Evolutionary conservation across 1,140 invertebrate genomes (phyloP).

Genomic region (Bombus impatiens): DNA sequence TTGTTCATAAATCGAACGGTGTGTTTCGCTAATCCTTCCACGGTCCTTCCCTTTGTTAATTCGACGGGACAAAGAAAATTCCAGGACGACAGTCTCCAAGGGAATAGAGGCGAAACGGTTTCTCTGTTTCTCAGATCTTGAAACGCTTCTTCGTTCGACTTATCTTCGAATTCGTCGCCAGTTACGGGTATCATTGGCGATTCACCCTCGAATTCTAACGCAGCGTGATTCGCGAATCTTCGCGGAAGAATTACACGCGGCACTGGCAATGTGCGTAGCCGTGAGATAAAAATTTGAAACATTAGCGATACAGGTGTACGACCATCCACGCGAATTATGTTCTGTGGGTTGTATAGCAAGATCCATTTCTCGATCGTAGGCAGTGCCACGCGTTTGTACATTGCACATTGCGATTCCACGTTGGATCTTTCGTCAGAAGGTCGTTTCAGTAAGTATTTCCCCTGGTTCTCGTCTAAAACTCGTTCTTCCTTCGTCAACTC

Average conservation of each 20-base stretch:
- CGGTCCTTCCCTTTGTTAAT: constrained; percentile 79
- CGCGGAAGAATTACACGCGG: constrained; percentile 78
- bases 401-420: constrained; percentile 33
- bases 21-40: constrained; percentile 80
- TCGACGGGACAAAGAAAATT: constrained; percentile 84
- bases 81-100: constrained; percentile 82
- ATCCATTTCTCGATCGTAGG: constrained; percentile 81
- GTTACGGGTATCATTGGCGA: not conserved
- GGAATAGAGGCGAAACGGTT: constrained; percentile 69
- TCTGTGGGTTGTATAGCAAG: constrained; percentile 81
- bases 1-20: constrained; percentile 84
- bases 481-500: not conserved
- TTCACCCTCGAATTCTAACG: constrained; percentile 32
- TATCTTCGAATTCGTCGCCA: constrained; percentile 42
- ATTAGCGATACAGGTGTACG: constrained; percentile 78
- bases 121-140: constrained; percentile 63
- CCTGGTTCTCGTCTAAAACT: not conserved
- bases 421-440: constrained; percentile 25
- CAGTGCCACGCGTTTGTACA: constrained; percentile 70
- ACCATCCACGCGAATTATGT: constrained; percentile 84
- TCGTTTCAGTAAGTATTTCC: constrained; percentile 29
- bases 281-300: constrained; percentile 79
- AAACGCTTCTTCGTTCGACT: constrained; percentile 69
- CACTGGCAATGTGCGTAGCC: constrained; percentile 77
- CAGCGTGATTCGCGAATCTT: constrained; percentile 33